Evolutionary conservation across 1,140 invertebrate genomes (phyloP), one percentile per base, ranked within the genome.

Genomic region (Dreissena rostriformis): DNA sequence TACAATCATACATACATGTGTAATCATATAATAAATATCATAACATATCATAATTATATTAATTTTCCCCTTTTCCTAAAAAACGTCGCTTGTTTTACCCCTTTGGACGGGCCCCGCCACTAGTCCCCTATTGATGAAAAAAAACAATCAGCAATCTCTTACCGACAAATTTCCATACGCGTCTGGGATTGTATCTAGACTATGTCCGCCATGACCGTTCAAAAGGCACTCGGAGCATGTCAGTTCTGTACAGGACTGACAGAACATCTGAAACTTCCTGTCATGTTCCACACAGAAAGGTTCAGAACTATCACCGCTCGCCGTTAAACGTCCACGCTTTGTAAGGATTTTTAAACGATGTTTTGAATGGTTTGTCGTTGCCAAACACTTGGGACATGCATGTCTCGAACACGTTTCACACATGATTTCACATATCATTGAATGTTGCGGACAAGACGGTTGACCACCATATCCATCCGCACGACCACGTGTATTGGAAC

Each of bases 371-470:
- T 61, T 61, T 61, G 57, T 11, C 2, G 17, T 19, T 61, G 57
- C 12, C 57, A 61, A 61, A 82, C 80, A 82, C 24, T 28, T 53
- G 39, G 75, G 14, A 51, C 80, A 82, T n/a, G 75, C 29, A 26
- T 26, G 24, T 29, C 22, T 57, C 26, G 17, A 73, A 68, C 80
- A 82, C 22, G 57, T 53, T 68, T 66, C 75, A 49, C 80, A 82
- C 57, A 67, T 22, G 55, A 82, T 66, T 52, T 82, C 53, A 73
- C 80, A 82, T 11, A 49, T 68, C 71, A 75, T 75, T 39, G 55
- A 24, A 57, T 82, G 80, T 55, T 82, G 71, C 8, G 57, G 22
- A 82, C 80, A 82, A 53, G 53, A 82, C 66, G 80, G 29, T 0
- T 22, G 51, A 19, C 57, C 17, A 22, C 63, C 53, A 53, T 24